A percentile compares a stretch with the other conserved stretches of the same genome.
phyloP scores from a whole-genome alignment of 2,888 invertebrate species.

The Chesias legatella region DNA sequence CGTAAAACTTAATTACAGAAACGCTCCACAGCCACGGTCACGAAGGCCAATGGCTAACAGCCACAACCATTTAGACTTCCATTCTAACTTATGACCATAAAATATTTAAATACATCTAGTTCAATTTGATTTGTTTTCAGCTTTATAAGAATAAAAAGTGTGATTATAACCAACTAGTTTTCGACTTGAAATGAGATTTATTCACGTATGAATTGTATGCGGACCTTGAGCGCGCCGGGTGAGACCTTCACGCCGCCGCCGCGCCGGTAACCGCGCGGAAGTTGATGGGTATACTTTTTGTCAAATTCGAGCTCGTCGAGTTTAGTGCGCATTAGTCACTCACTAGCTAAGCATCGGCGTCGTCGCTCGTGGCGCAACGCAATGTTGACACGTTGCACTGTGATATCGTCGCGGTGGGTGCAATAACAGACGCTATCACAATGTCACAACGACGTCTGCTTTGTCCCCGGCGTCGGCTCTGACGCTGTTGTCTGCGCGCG shows the following conservation, averaged over 20 bases:
- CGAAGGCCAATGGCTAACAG: slow-evolving; percentile 69
- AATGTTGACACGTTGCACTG: slow-evolving; percentile 59
- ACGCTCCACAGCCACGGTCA: slow-evolving; percentile 61
- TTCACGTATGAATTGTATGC: slow-evolving; percentile 74
- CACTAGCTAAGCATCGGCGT: slow-evolving; percentile 61
- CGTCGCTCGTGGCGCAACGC: slow-evolving; percentile 57
- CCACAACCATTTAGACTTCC: slow-evolving; percentile 69
- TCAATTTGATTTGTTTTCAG: slow-evolving; percentile 56
- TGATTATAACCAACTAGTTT: slow-evolving; percentile 61
- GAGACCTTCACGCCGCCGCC: slow-evolving; percentile 79
- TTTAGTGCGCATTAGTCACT: slow-evolving; percentile 75
- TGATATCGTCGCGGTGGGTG: slow-evolving; percentile 57
- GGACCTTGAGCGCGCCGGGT: slow-evolving; percentile 74
- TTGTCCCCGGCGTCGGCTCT: slow-evolving; percentile 51
- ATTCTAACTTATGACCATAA: slow-evolving; percentile 56
- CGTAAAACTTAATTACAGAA: slow-evolving; percentile 78
- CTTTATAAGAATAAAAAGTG: slow-evolving; percentile 53
- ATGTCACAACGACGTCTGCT: slow-evolving; percentile 69
- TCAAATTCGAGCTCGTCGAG: slow-evolving; percentile 72
- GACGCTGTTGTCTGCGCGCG: slow-evolving; percentile 45
- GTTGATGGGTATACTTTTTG: slow-evolving; percentile 74
- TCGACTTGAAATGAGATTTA: slow-evolving; percentile 71
- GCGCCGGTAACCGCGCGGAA: slow-evolving; percentile 79
- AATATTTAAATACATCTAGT: slow-evolving; percentile 57
- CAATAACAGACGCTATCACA: slow-evolving; percentile 73